Evolutionary conservation across 2,888 invertebrate genomes (phyloP).

Genomic region (Heliconius aoede): DNA sequence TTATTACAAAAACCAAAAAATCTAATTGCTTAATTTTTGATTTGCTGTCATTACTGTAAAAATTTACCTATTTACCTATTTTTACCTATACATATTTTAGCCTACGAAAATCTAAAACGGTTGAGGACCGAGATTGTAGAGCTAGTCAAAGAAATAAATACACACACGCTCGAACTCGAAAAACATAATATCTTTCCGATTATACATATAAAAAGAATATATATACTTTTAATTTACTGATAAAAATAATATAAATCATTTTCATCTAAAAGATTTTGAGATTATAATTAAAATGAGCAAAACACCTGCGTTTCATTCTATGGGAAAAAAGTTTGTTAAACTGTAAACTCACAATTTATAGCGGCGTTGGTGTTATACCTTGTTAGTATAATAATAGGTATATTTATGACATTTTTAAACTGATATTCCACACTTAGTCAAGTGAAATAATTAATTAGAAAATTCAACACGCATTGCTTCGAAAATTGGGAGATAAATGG

Average conservation of each 20-base stretch:
- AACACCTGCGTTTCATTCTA: conserved; percentile 3
- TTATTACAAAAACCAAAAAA: no score
- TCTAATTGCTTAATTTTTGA: no score
- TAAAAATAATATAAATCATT: not conserved
- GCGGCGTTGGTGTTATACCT: not conserved
- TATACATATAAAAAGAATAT: not conserved
- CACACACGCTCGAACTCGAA: not conserved
- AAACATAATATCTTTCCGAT: not conserved
- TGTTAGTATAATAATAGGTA: not conserved
- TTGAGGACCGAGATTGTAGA: not conserved
- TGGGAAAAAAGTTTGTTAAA: conserved; percentile 23
- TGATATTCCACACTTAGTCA: no score
- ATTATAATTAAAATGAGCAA: conserved; percentile 15
- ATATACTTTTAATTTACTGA: not conserved
- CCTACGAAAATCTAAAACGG: no score
- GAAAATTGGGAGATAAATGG: no score
- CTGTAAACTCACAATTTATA: conserved; percentile 1
- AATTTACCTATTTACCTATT: no score
- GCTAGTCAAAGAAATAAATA: not conserved
- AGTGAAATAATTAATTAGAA: no score
- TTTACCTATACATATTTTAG: no score
- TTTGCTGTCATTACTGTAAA: no score
- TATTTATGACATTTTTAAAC: not conserved
- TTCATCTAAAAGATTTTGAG: not conserved
- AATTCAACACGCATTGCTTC: no score